phyloP scores from a whole-genome alignment of 53 echinoderm and acorn worm species.

The Pentamera pediparva region DNA sequence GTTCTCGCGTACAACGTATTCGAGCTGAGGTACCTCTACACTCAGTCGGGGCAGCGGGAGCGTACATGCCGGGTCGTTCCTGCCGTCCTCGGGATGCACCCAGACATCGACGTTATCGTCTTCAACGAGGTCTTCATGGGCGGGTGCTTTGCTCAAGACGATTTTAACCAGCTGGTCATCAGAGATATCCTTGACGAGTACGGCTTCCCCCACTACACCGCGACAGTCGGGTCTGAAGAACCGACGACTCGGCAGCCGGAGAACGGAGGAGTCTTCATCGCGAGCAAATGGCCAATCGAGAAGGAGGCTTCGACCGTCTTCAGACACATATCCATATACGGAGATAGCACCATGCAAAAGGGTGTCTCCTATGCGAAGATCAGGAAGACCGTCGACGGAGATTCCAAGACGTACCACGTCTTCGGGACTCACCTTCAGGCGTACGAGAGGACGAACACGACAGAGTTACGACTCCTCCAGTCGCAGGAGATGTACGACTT shows the following conservation, averaged over 20 bases:
- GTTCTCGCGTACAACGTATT: constrained; percentile 70
- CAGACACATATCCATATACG: constrained; percentile 23
- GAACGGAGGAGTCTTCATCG: constrained; percentile 81
- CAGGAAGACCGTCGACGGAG: constrained; percentile 52
- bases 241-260: constrained; percentile 37
- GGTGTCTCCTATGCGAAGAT: constrained; percentile 67
- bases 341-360: constrained; percentile 51
- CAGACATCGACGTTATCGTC: constrained; percentile 80
- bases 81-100: constrained; percentile 42
- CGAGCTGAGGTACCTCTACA: constrained; percentile 66
- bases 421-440: constrained; percentile 93
- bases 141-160: constrained; percentile 62
- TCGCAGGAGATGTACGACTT: constrained; percentile 66
- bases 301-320: constrained; percentile 44
- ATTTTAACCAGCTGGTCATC: constrained; percentile 38
- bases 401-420: constrained; percentile 54
- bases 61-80: constrained; percentile 68
- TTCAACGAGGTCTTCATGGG: constrained; percentile 91
- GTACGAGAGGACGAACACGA: constrained; percentile 45
- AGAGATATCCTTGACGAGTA: constrained; percentile 60
- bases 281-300: constrained; percentile 85
- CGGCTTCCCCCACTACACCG: constrained; percentile 65
- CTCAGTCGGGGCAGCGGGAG: constrained; percentile 72
- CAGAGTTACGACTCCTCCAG: constrained; percentile 47
- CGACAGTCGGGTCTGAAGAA: constrained; percentile 52